Evolutionary conservation across 2,113 vertebrate genomes (phyloP).

Genomic region (Pithys albifrons): DNA sequence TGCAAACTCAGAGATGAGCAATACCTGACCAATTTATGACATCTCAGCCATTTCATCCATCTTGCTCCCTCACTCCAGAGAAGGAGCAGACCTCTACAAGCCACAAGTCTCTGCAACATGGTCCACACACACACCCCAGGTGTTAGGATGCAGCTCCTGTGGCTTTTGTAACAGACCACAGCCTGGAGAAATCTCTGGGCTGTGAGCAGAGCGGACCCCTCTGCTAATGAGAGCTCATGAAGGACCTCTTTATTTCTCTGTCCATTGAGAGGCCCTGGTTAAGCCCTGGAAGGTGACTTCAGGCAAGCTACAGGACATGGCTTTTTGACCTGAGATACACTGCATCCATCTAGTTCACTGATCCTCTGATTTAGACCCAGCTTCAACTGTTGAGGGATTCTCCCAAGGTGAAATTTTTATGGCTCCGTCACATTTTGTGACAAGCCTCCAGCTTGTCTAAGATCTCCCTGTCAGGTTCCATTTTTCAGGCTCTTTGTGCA

Average conservation of each 20-base stretch:
- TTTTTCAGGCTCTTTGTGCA: constrained; percentile 42
- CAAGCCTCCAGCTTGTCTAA: neutral
- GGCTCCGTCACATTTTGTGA: neutral
- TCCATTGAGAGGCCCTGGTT: neutral
- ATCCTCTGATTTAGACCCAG: neutral
- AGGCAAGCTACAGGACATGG: neutral
- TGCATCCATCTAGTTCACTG: neutral
- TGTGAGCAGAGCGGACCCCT: neutral
- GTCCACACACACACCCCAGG: rapidly evolving
- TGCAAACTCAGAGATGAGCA: neutral
- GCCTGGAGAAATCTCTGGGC: neutral
- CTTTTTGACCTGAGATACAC: neutral
- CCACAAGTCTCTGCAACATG: neutral
- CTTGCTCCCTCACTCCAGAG: neutral
- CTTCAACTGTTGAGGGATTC: neutral
- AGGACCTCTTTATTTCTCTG: neutral
- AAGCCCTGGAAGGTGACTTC: neutral
- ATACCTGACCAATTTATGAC: neutral
- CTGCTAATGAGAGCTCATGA: neutral
- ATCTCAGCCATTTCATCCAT: neutral
- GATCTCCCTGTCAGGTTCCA: constrained; percentile 3
- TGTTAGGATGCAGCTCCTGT: neutral
- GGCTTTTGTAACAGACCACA: neutral
- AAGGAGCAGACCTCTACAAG: neutral
- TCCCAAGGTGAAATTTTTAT: constrained; percentile 10